Evolutionary conservation across 2,113 vertebrate genomes (phyloP), one percentile per base, ranked within the genome.

Genomic region (Hippoglossus stenolepis): DNA sequence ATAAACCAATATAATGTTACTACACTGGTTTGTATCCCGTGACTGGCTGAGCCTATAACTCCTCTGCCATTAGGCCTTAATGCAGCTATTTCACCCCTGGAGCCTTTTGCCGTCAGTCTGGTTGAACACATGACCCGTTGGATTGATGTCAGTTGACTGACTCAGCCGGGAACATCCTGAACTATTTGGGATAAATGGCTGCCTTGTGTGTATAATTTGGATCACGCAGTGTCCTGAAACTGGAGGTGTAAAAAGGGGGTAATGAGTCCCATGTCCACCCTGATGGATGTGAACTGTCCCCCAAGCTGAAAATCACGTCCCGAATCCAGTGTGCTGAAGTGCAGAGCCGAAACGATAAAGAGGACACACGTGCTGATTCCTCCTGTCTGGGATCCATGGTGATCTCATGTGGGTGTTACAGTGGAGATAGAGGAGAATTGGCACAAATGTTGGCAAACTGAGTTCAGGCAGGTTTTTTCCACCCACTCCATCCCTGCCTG

Each of bases 131-230:
- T 21, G 73, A 82, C 31, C 43, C 15, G 51, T 2, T 64, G 14
- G 10, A 63, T 15, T 51, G 21, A 51, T 64, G 60, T 73, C 69
- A 58, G 21, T 11, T 73, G 75, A 83, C 47, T 47, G 15, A 57
- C 35, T 78, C 26, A 24, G 69, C 15, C 62, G 59, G 10, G 0
- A 28, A 38, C 23, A 53, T 24, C 47, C 35, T 21, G 40, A 49
- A 38, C 5, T 26, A 21, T 38, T 67, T 14, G 13, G 18, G 24
- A 72, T 28, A 63, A 77, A 77, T 60, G 2, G 31, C 9, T 51
- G 11, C 56, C 11, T 65, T 72, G 66, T 80, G 18, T 57, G 2
- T 69, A 3, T 51, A 2, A 23, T 24, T 8, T 43, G 12, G 40
- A 43, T 43, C 45, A 4, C 5, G 2, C 28, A 17, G 12, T 62